Percentiles rank a stretch among this genome's conserved stretches.
These are phyloP conservation scores for Oscarella lobularis DNA, from an alignment of 37 sponge, comb jelly and placozoan species.

Conservation along the genomic window DNA sequence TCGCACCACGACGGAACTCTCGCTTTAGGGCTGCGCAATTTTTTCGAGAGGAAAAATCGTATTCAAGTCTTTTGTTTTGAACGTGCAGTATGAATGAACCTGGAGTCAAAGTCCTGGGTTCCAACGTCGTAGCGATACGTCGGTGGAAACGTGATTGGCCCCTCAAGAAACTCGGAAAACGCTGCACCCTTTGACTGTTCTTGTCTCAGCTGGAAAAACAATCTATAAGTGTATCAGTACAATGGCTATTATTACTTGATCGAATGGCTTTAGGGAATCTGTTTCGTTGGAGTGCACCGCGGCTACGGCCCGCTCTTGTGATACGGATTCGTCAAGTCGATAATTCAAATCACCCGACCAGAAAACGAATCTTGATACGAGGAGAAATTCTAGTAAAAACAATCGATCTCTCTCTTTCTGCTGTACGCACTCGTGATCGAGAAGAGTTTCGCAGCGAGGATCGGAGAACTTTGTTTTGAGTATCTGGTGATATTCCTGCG, in stretches of 20 bases:
- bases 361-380: background rate
- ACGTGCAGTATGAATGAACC: background rate
- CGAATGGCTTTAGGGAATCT: background rate
- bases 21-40: no score
- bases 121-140: background rate
- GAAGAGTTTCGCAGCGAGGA: background rate
- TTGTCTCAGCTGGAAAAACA: background rate
- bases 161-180: background rate
- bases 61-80: no score
- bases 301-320: background rate
- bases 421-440: background rate
- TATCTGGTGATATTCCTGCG: background rate
- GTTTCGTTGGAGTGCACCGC: background rate
- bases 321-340: background rate
- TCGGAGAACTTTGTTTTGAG: background rate
- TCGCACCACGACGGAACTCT: background rate
- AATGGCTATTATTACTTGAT: background rate
- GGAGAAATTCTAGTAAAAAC: no score
- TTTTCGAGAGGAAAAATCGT: no score
- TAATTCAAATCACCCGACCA: background rate
- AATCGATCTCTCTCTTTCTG: no score
- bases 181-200: background rate
- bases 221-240: background rate
- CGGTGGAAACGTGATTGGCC: background rate
- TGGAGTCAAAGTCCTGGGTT: background rate